Base-by-base conservation (phyloP, 2,113 vertebrate species). In the Archilochus colubris region DNA sequence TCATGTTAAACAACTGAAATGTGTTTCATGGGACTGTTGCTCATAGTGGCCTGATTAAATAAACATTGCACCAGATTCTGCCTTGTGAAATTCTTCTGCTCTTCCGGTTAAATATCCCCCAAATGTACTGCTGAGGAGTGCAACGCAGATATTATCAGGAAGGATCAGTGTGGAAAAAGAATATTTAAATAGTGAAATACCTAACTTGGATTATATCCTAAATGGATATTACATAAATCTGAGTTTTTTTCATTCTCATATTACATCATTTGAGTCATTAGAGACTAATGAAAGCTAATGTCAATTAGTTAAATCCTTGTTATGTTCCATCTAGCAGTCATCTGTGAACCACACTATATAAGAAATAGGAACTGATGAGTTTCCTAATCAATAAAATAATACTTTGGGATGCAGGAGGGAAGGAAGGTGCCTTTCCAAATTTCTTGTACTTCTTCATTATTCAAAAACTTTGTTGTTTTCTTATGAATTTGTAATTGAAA, bases 241-340 rank as follows among this genome's bases (percentile, higher is more conserved):
- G 85, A 94, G 93, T 92, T 91, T 92, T 93, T 91, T 90, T 94
- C 86, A 67, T 33, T 84, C 28, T 92, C 48, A 44, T 84, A 91
- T 92, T 92, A 70, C 67, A 43, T 95, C 91, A 90, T 93, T 87
- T 78, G 53, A 96, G 57, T 74, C 55, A 89, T 95, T 92, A 93
- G 51, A 87, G 57, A 73, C 58, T 93, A 96, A 94, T 94, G 84
- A 94, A 93, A 94, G 20, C 25, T 92, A 95, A 93, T 86, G 68
- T 46, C 62, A 87, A 93, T 92, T 96, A 95, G 83, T 91, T 93
- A 96, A 94, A 93, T 76, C 16, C 81, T 89, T 89, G 53, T 92
- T 92, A 94, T 43, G 19, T 76, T 91, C 82, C 30, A 89, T 77
- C 63, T 87, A 89, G 62, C 57, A 87, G 50, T 77, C 12, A 2